These are phyloP conservation scores for Luffia ferchaultella DNA, from an alignment of 2,888 invertebrate genomes.

Conservation along the genomic window DNA sequence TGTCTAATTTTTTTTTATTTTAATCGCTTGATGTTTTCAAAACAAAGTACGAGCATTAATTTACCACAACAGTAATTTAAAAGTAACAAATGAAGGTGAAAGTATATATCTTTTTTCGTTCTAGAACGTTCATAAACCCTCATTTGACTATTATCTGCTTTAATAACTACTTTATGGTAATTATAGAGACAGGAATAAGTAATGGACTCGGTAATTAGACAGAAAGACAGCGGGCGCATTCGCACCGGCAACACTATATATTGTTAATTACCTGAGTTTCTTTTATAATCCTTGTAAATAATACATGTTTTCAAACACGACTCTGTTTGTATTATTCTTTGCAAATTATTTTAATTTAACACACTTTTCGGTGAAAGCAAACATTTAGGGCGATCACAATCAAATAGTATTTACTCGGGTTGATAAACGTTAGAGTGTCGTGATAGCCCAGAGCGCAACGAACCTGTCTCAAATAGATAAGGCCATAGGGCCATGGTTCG, in stretches of 20 bases:
- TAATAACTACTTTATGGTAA: conserved; percentile 59
- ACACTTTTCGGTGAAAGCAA: no score
- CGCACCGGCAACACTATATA: not conserved
- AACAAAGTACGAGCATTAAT: not conserved
- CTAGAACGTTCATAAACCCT: conserved; percentile 9
- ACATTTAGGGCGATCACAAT: no score
- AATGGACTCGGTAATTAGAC: not conserved
- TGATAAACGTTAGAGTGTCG: no score
- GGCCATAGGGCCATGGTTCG: no score
- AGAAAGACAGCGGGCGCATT: not conserved
- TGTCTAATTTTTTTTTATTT: no score
- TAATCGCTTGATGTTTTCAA: not conserved
- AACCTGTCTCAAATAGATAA: no score
- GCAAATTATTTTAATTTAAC: no score
- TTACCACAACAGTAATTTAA: not conserved
- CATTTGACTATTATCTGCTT: conserved; percentile 40
- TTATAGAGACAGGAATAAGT: conserved; percentile 36
- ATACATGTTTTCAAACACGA: no score
- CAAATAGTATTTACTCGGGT: no score
- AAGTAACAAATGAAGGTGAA: not conserved
- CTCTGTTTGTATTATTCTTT: no score
- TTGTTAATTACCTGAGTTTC: not conserved
- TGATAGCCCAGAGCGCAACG: no score
- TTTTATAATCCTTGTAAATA: not conserved
- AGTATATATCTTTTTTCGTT: not conserved